Evolutionary conservation across 2,888 invertebrate genomes (phyloP).

Genomic region (Tetragonula carbonaria): DNA sequence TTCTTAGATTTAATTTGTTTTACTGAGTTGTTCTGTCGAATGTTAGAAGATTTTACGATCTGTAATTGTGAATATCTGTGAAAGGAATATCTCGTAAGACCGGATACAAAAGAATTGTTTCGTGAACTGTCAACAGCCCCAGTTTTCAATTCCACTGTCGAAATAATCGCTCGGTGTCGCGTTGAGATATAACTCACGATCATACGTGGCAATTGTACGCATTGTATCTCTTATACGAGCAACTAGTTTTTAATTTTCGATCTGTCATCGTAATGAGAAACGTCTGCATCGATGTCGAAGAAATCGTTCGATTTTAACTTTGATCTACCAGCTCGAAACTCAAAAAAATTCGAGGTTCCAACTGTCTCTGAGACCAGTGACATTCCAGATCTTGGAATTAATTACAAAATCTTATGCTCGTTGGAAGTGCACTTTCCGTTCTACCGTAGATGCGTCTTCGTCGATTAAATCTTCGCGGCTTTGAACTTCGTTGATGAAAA

Average conservation of each 20-base stretch:
- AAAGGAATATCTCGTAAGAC: background rate
- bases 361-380: background rate
- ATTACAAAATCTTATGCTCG: conserved; percentile 10
- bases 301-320: too few species aligned
- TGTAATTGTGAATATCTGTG: too few species aligned
- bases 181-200: conserved; percentile 1
- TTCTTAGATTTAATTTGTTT: too few species aligned
- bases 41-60: too few species aligned
- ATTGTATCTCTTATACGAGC: too few species aligned
- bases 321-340: too few species aligned
- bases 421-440: background rate
- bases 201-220: too few species aligned
- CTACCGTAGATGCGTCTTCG: background rate
- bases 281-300: conserved; percentile 5
- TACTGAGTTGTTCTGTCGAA: too few species aligned
- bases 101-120: background rate
- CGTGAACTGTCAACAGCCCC: background rate
- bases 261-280: too few species aligned
- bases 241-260: too few species aligned
- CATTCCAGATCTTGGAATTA: conserved; percentile 13
- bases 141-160: background rate
- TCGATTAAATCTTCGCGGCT: too few species aligned
- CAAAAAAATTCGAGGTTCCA: too few species aligned
- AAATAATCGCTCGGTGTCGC: background rate
- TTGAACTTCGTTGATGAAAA: background rate